These are phyloP conservation scores for Ennomos quercinarius DNA, from an alignment of 2,888 invertebrate species.

Conservation along the genomic window DNA sequence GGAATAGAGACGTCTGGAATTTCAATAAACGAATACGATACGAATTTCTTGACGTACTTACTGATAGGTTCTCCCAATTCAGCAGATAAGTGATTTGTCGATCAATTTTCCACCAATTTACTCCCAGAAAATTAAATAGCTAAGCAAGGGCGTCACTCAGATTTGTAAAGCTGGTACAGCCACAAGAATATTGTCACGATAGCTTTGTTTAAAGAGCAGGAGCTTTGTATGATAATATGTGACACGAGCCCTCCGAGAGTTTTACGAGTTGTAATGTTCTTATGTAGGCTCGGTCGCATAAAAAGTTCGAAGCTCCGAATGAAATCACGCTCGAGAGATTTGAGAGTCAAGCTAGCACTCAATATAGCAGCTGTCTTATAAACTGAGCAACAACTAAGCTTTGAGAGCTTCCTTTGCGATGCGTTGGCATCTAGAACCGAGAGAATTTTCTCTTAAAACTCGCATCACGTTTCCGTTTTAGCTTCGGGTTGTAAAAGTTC, in stretches of 20 bases:
- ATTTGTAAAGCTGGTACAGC: constrained; percentile 3
- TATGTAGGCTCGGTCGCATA: constrained; percentile 2
- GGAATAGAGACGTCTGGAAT: constrained; percentile 24
- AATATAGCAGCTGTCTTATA: constrained; percentile 27
- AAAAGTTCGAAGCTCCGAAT: constrained; percentile 20
- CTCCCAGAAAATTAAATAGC: too few relatives aligned
- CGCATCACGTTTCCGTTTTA: constrained; percentile 24
- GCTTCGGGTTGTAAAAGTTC: constrained; percentile 22
- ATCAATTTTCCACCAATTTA: too few relatives aligned
- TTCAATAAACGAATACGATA: constrained; percentile 29
- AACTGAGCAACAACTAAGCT: constrained; percentile 41
- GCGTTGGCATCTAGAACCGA: constrained; percentile 10
- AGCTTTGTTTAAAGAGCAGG: not conserved
- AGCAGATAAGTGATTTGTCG: too few relatives aligned
- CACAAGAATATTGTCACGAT: not conserved
- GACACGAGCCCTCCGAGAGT: constrained; percentile 9
- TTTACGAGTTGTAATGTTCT: constrained; percentile 19
- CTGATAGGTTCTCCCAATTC: not conserved
- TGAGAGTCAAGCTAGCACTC: constrained; percentile 4
- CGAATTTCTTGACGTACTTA: constrained; percentile 19
- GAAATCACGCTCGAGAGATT: constrained; percentile 7
- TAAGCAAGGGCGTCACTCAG: too few relatives aligned
- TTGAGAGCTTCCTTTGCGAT: constrained; percentile 32
- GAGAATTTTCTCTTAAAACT: constrained; percentile 23
- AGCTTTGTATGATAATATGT: constrained; percentile 14